Percentiles rank a stretch among this genome's conserved stretches.
These are phyloP conservation scores for Macrostomum lignano DNA, from an alignment of 1,140 invertebrate genomes.

Conservation along the genomic window DNA sequence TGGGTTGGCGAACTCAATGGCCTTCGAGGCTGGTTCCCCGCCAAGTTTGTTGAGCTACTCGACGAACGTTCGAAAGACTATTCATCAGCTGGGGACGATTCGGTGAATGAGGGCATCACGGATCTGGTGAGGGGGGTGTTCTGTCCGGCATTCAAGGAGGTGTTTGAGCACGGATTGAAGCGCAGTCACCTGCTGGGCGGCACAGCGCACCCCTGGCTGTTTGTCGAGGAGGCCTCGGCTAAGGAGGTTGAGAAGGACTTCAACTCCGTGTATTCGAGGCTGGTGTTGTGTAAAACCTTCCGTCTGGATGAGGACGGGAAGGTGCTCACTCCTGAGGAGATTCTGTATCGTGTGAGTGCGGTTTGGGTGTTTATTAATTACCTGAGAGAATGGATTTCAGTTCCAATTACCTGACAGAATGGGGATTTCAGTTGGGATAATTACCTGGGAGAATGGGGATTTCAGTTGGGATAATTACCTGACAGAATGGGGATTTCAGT, in stretches of 20 bases:
- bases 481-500: no score
- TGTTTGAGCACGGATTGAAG: slow-evolving; percentile 80
- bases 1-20: slow-evolving; percentile 98
- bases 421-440: no score
- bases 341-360: slow-evolving; percentile 32
- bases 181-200: slow-evolving; percentile 44
- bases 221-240: slow-evolving; percentile 76
- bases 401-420: no score
- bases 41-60: slow-evolving; percentile 77
- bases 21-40: slow-evolving; percentile 87
- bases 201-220: slow-evolving; percentile 86
- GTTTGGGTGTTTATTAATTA: slow-evolving; percentile 30
- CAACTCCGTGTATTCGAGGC: slow-evolving; percentile 75
- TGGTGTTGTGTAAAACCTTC: slow-evolving; percentile 84
- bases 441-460: no score
- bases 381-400: no score
- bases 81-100: slow-evolving; percentile 77
- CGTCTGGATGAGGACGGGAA: slow-evolving; percentile 87
- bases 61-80: slow-evolving; percentile 77
- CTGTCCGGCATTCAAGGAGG: slow-evolving; percentile 66
- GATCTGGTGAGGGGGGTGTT: slow-evolving; percentile 76
- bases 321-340: slow-evolving; percentile 87
- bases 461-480: no score
- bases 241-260: slow-evolving; percentile 89
- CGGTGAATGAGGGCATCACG: slow-evolving; percentile 71